Base-by-base conservation (phyloP, 2,888 invertebrate genomes). In the Crematogaster levior region DNA sequence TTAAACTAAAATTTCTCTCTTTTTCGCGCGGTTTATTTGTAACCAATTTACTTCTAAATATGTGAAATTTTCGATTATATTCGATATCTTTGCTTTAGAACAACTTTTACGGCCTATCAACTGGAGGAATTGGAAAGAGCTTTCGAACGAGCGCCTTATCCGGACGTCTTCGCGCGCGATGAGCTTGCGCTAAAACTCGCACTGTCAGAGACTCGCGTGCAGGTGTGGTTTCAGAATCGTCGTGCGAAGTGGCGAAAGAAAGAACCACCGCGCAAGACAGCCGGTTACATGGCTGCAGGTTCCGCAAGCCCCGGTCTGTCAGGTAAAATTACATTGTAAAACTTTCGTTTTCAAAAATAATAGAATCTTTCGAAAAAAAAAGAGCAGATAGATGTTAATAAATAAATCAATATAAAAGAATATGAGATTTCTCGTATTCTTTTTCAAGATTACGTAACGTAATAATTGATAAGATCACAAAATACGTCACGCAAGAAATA, bases 41-140 rank as follows among this genome's bases (percentile, higher is more conserved):
- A 30, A 37, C 34, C 21, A 10, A 61, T 40, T 27, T 56, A 15
- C 6, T 24, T 30, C n/a, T 58, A 56, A 70, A 40, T 70, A 34
- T 74, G 15, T 37, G 48, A 0, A 65, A 51, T 48, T 48, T 15
- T 63, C 24, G 5, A 40, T 63, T 24, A 37, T 9, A 5, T 51
- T 37, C 4, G 15, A 68, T 12, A 18, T 51, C 21, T 81, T 53
- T 46, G 89, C 93, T 94, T 86, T 95, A 99, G 99, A 95, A 99
- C 99, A 1, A 99, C 99, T 7, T 99, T 99, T 93, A 99, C 99
- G 6, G 98, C 98, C 0, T 98, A 98, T 93, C 99, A 99, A 94
- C 95, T 99, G 85, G 98, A 99, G 93, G 98, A 99, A 92, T 94
- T 99, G 91, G 99, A 99, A 93, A 95, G 98, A 63, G 99, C 99